Conservation (phyloP, 2,888 invertebrate species). For the Volucella zonaria region DNA sequence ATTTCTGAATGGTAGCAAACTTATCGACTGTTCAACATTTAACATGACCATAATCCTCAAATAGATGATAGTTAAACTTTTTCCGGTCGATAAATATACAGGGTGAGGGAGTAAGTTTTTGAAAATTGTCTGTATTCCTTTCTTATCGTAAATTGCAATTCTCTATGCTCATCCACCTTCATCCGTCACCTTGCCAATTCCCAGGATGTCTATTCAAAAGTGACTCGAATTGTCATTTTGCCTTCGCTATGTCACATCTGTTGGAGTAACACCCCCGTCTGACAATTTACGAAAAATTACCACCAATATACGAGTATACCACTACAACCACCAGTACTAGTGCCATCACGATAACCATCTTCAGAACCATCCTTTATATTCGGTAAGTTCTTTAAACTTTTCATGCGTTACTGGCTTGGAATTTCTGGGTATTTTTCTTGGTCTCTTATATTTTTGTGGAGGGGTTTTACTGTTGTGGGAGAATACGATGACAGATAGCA, state of each 20-base stretch:
- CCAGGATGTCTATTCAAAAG: conserved; percentile 31
- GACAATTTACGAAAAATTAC: conserved; percentile 45
- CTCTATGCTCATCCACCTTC: conserved; percentile 23
- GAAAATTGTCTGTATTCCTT: conserved; percentile 41
- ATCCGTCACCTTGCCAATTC: conserved; percentile 45
- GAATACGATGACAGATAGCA: conserved; percentile 59
- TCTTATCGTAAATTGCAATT: conserved; percentile 63
- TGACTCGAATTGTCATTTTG: conserved; percentile 27
- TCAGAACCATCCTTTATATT: conserved; percentile 4
- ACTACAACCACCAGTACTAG: too few species aligned
- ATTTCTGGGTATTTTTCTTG: conserved; percentile 41
- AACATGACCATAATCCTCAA: conserved; percentile 16
- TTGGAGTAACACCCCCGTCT: conserved; percentile 59
- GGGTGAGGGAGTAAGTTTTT: background rate
- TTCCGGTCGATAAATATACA: conserved; percentile 26
- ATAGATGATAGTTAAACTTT: conserved; percentile 36
- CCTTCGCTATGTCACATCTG: conserved; percentile 34
- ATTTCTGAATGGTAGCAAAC: conserved; percentile 5
- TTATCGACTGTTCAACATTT: conserved; percentile 10
- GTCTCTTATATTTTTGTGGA: conserved; percentile 26
- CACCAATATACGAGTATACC: too few species aligned
- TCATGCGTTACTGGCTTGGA: conserved; percentile 66
- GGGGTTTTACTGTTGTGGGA: conserved; percentile 54
- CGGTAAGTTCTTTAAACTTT: conserved; percentile 64
- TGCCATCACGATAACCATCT: background rate